phyloP scores from a whole-genome alignment of 2,113 vertebrate genomes.

The Ibidorhyncha struthersii region DNA sequence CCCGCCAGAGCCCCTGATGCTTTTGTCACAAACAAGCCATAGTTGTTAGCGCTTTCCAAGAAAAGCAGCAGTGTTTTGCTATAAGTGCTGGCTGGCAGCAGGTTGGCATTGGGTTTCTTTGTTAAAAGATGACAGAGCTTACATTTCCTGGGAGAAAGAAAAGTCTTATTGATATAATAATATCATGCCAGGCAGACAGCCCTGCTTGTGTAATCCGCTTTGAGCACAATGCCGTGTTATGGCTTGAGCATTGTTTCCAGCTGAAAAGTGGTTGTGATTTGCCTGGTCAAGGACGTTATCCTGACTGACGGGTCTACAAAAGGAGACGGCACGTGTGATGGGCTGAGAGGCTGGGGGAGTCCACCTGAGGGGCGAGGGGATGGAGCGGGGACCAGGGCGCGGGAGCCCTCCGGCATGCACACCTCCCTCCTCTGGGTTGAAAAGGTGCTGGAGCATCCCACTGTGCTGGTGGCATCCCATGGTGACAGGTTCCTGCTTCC shows the following conservation, averaged over 20 bases:
- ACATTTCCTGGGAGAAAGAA: constrained; percentile 48
- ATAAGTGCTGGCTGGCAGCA: constrained; percentile 49
- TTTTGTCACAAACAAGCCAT: neutral
- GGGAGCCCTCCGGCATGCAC: rapidly evolving
- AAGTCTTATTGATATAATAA: constrained; percentile 70
- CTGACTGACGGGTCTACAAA: constrained; percentile 68
- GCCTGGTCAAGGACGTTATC: constrained; percentile 57
- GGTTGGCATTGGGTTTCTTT: constrained; percentile 67
- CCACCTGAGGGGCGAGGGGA: constrained; percentile 29
- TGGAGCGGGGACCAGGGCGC: neutral
- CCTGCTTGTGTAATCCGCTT: constrained; percentile 63
- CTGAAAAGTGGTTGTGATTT: constrained; percentile 63
- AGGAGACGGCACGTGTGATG: constrained; percentile 7
- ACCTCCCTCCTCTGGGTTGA: neutral
- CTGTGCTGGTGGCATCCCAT: neutral
- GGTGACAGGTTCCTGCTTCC: neutral
- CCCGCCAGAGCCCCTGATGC: neutral
- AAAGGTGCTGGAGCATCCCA: neutral
- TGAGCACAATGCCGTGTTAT: constrained; percentile 62
- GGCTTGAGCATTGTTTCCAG: constrained; percentile 58
- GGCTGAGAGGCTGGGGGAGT: neutral
- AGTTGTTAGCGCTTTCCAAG: constrained; percentile 47
- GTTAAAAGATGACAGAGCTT: constrained; percentile 61
- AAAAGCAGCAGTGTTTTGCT: constrained; percentile 47
- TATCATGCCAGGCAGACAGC: constrained; percentile 70